These are phyloP conservation scores for Archaeoteleia sp. DNA, from an alignment of 2,888 invertebrate genomes.

Conservation along the genomic window DNA sequence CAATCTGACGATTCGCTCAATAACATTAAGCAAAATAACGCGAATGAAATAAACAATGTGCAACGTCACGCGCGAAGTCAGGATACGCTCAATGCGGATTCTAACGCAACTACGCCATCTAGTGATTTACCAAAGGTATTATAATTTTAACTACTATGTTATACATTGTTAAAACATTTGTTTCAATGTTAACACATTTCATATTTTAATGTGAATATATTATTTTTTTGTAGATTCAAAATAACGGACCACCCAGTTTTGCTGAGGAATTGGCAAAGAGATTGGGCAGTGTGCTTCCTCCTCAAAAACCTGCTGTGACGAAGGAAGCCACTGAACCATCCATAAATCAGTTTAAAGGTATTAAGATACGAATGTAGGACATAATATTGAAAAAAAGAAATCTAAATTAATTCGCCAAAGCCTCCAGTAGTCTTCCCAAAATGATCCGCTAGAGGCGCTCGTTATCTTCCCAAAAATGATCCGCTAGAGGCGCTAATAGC, in stretches of 20 bases:
- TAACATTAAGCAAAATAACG: slow-evolving; percentile 57
- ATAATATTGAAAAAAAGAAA: too few species aligned
- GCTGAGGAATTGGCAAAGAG: slow-evolving; percentile 80
- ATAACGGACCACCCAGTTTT: slow-evolving; percentile 72
- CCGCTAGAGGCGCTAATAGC: too few species aligned
- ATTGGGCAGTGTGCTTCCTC: slow-evolving; percentile 76
- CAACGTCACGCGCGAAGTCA: slow-evolving; percentile 61
- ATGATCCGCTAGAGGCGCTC: too few species aligned
- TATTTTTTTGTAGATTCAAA: slow-evolving; percentile 47
- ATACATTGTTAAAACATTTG: too few species aligned
- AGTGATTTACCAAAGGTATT: slow-evolving; percentile 61
- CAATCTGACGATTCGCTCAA: slow-evolving; percentile 64
- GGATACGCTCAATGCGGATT: slow-evolving; percentile 65
- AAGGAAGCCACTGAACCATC: slow-evolving; percentile 64
- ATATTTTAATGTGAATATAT: too few species aligned
- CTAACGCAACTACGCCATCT: slow-evolving; percentile 67
- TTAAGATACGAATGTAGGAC: neutral
- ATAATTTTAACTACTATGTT: too few species aligned
- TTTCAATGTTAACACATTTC: too few species aligned
- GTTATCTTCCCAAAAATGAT: too few species aligned
- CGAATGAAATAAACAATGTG: slow-evolving; percentile 56
- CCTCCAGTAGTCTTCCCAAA: too few species aligned
- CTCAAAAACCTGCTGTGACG: slow-evolving; percentile 74
- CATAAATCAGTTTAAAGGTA: slow-evolving; percentile 67
- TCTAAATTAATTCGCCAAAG: too few species aligned